Base-by-base conservation (phyloP, 2,888 invertebrate species). In the Netelia melanura region DNA sequence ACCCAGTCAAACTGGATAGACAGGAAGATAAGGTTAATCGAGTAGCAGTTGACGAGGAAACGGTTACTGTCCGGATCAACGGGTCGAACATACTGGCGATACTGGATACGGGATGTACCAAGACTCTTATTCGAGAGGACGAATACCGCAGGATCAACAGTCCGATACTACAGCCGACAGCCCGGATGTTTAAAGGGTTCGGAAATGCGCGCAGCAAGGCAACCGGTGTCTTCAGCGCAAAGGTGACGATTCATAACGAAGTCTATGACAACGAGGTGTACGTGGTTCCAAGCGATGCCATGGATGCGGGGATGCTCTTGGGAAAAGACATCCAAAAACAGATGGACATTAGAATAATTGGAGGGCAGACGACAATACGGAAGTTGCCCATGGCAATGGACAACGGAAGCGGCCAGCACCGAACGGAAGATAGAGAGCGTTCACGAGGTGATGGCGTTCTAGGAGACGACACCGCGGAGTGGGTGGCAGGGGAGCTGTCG, bases 21-120 rank as follows among this genome's bases (percentile, higher is more conserved):
- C 25, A 30, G 14, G 78, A 81, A 38, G 74, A 75, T 52, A 25
- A 30, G 17, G 56, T 70, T 6, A 54, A 70, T 30, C 14, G 30
- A 30, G 54, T 70, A 30, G 54, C 70, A 10, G 11, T 14, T 2
- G 21, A 70, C 21, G 70, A 54, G 1, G 56, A 70, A 3, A 38
- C 17, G 1, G 6, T 70, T n/a, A 25, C 9, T 30, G 79, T 79
- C 1, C n/a, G 6, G 17, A 72, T 72, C 17, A 44, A 30, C 38
- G 85, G 21, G 17, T 38, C n/a, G 10, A 61, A 67, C 56, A 72
- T 81, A 10, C 25, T 23, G 21, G 84, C 84, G 9, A 25, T 84
- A 56, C 44, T 84, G 10, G 84, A 83, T 67, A 82, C 77, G 0
- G 86, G 80, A 10, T 80, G 84, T 44, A 67, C 78, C 71, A 58